A percentile compares a stretch with the other conserved stretches of the same genome.
Conservation (phyloP, 2,888 invertebrate genomes). For the Stenotaenia linearis region DNA sequence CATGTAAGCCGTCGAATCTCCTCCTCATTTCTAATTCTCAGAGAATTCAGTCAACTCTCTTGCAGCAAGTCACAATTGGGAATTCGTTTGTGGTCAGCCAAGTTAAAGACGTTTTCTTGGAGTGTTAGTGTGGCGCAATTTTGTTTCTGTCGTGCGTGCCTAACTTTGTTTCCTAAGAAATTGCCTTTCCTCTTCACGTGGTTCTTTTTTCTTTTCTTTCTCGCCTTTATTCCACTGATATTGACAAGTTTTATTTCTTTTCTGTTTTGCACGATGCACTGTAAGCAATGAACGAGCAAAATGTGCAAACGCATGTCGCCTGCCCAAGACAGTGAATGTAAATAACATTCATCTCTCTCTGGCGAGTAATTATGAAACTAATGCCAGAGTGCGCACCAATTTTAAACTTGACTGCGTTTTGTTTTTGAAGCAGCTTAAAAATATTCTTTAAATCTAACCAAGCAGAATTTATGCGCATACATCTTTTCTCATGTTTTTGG, state of each 20-base stretch:
- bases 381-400: slow-evolving; percentile 1
- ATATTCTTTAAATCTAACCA: slow-evolving; percentile 8
- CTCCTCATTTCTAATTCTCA: slow-evolving; percentile 12
- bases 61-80: slow-evolving; percentile 19
- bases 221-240: neutral
- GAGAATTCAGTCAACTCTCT: slow-evolving; percentile 10
- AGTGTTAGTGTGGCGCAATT: neutral
- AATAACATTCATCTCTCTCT: slow-evolving; percentile 23
- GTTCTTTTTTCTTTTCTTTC: neutral
- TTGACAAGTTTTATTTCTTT: slow-evolving; percentile 4
- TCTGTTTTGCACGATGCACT: neutral
- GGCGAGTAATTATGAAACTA: slow-evolving; percentile 23
- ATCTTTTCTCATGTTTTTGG: neutral
- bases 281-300: neutral
- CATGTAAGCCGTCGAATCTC: slow-evolving; percentile 20
- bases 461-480: neutral
- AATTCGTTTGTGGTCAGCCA: slow-evolving; percentile 24
- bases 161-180: neutral
- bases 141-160: slow-evolving; percentile 6
- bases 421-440: neutral
- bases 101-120: slow-evolving; percentile 2
- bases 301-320: slow-evolving; percentile 20
- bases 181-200: neutral
- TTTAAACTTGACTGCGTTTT: slow-evolving; percentile 18
- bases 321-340: slow-evolving; percentile 7